phyloP scores from a whole-genome alignment of 1,140 invertebrate genomes.

The Chelonus insularis region DNA sequence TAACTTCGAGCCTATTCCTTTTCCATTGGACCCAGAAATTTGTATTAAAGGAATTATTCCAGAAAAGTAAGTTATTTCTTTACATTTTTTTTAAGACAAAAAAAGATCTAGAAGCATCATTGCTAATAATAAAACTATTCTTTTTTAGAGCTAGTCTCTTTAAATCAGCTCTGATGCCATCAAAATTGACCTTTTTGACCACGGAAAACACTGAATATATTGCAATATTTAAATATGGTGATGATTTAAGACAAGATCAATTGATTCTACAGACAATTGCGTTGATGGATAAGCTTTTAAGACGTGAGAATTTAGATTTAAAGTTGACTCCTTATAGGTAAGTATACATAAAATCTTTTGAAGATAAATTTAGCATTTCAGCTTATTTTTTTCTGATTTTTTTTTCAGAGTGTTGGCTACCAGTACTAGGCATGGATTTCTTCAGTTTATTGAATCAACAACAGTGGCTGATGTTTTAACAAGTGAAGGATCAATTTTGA shows the following conservation, averaged over 20 bases:
- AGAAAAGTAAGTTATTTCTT: conserved; percentile 64
- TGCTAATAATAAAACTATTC: conserved; percentile 26
- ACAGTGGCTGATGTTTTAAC: conserved; percentile 90
- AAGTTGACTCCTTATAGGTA: conserved; percentile 92
- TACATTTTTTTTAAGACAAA: conserved; percentile 11
- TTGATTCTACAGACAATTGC: conserved; percentile 97
- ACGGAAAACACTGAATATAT: conserved; percentile 84
- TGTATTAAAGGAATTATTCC: conserved; percentile 88
- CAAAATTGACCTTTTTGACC: conserved; percentile 89
- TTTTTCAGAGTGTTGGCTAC: conserved; percentile 60
- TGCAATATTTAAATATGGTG: conserved; percentile 98
- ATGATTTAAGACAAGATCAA: conserved; percentile 98
- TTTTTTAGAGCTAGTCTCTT: conserved; percentile 80
- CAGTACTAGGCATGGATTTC: conserved; percentile 93
- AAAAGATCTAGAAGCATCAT: conserved; percentile 15
- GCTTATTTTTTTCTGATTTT: neutral
- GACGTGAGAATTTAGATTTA: conserved; percentile 92
- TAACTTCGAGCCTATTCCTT: conserved; percentile 89
- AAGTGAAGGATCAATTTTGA: conserved; percentile 85
- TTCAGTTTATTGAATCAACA: conserved; percentile 95
- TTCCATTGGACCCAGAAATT: conserved; percentile 92
- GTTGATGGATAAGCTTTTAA: conserved; percentile 94
- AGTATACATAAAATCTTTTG: no score
- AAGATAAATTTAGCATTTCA: no score
- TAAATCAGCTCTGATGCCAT: conserved; percentile 98